These are phyloP conservation scores for Hirtodrosophila confusa DNA, from an alignment of 2,888 invertebrate genomes.

Conservation along the genomic window DNA sequence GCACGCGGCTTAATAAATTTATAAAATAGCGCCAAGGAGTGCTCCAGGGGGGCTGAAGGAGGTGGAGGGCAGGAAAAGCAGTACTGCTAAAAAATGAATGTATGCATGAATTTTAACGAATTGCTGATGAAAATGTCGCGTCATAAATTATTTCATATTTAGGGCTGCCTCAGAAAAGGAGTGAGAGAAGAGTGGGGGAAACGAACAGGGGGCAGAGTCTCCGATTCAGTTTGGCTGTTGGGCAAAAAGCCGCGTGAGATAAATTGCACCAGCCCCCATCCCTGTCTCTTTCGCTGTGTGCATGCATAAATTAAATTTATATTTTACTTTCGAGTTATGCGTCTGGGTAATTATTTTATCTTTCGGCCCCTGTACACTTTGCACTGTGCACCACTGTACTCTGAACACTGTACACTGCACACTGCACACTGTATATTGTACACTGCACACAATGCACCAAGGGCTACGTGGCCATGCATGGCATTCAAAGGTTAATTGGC, in stretches of 20 bases:
- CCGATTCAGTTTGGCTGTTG: constrained; percentile 29
- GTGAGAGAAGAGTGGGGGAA: background rate
- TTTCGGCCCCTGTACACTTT: constrained; percentile 37
- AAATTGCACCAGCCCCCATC: constrained; percentile 61
- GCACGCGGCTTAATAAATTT: constrained; percentile 72
- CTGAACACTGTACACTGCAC: constrained; percentile 5
- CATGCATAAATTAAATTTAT: constrained; percentile 77
- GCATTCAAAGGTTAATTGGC: constrained; percentile 78
- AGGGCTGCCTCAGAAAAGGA: constrained; percentile 39
- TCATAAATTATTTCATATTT: constrained; percentile 82
- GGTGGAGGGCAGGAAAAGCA: background rate
- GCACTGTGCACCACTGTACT: constrained; percentile 3
- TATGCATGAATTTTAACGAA: constrained; percentile 81
- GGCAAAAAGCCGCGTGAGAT: constrained; percentile 67
- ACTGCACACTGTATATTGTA: constrained; percentile 6
- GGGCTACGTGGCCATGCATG: constrained; percentile 74
- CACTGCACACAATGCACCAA: constrained; percentile 44
- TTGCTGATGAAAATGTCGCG: constrained; percentile 82
- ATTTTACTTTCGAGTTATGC: constrained; percentile 79
- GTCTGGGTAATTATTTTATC: constrained; percentile 80
- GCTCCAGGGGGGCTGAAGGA: background rate
- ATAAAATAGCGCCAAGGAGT: constrained; percentile 64
- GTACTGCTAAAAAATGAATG: constrained; percentile 70
- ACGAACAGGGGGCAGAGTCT: constrained; percentile 15
- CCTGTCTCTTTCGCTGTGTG: constrained; percentile 59